These are phyloP conservation scores for Parthenolecanium corni DNA, from an alignment of 2,888 invertebrate genomes.

Conservation along the genomic window DNA sequence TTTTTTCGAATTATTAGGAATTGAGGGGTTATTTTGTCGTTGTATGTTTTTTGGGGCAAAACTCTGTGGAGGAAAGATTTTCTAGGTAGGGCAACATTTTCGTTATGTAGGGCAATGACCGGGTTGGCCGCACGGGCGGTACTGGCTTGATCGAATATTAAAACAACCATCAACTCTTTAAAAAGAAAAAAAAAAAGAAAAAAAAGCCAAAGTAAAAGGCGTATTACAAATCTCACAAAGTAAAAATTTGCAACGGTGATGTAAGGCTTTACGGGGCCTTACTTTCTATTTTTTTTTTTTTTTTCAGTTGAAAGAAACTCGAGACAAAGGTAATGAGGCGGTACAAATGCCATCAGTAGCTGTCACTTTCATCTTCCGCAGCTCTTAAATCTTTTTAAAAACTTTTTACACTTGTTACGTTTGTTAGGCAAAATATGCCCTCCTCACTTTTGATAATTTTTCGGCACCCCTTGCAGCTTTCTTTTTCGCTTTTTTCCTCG, in stretches of 20 bases:
- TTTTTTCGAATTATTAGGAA: too few species aligned
- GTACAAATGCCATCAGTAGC: constrained; percentile 29
- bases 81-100: too few species aligned
- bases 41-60: too few species aligned
- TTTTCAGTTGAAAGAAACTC: constrained; percentile 27
- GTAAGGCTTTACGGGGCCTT: background rate
- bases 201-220: background rate
- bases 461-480: background rate
- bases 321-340: constrained; percentile 30
- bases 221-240: too few species aligned
- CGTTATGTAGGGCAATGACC: too few species aligned
- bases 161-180: too few species aligned
- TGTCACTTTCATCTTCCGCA: constrained; percentile 29
- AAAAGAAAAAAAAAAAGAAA: background rate
- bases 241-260: too few species aligned
- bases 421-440: background rate
- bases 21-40: too few species aligned
- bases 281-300: background rate
- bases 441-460: background rate
- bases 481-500: background rate
- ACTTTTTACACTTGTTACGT: constrained; percentile 9
- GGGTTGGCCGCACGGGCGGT: too few species aligned
- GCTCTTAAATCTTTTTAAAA: constrained; percentile 22
- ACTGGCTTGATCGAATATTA: too few species aligned
- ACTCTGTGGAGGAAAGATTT: too few species aligned